phyloP scores from a whole-genome alignment of 2,113 vertebrate species.

The Mus pahari region DNA sequence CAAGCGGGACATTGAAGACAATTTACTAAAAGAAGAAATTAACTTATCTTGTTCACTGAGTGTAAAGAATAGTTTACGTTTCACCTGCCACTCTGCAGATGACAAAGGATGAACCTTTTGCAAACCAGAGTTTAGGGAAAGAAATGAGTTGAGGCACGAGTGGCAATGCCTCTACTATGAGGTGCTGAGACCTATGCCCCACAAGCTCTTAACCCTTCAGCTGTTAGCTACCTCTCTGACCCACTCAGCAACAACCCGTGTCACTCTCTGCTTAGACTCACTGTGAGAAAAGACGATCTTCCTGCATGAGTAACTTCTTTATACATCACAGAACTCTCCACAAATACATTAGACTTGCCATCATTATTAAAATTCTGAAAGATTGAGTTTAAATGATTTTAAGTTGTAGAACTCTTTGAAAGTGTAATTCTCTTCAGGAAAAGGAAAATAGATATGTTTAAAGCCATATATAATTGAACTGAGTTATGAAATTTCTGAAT shows the following conservation, averaged over 20 bases:
- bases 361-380: not conserved
- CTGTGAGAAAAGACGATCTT: not conserved
- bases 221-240: not conserved
- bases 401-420: not conserved
- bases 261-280: not conserved
- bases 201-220: not conserved
- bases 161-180: not conserved
- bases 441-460: not conserved
- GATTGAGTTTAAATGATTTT: not conserved
- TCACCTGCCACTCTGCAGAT: constrained; percentile 27
- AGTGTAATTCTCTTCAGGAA: not conserved
- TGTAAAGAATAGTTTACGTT: constrained; percentile 54
- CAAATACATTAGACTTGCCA: not conserved
- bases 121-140: constrained; percentile 34
- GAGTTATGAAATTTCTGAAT: not conserved
- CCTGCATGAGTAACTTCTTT: not conserved
- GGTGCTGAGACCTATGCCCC: not conserved
- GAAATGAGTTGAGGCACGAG: not conserved
- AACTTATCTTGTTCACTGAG: constrained; percentile 45
- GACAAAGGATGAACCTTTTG: not conserved
- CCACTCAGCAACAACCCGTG: not conserved
- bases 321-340: not conserved
- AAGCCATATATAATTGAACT: not conserved
- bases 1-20: constrained; percentile 37
- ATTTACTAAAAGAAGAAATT: constrained; percentile 41